These are phyloP conservation scores for Yponomeuta cagnagella DNA, from an alignment of 2,888 invertebrate species.

Conservation along the genomic window DNA sequence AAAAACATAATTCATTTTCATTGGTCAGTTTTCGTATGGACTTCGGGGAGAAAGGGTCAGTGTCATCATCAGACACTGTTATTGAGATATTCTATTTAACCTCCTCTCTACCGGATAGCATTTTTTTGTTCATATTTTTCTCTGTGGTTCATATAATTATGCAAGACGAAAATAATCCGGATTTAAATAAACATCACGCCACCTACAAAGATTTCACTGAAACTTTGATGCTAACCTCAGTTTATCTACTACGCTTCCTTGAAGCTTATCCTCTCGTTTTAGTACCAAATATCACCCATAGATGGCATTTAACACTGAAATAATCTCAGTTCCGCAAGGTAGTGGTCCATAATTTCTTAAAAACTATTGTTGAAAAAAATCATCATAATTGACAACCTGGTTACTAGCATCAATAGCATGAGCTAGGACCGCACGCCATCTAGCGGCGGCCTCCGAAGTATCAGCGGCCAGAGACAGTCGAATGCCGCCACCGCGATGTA, in stretches of 20 bases:
- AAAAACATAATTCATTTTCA: constrained; percentile 20
- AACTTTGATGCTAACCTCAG: background rate
- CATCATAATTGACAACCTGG: constrained; percentile 57
- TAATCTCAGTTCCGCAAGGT: background rate
- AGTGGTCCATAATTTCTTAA: background rate
- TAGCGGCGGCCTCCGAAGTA: constrained; percentile 80
- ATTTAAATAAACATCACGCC: no score
- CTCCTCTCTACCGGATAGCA: no score
- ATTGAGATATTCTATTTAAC: no score
- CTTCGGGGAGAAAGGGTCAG: no score
- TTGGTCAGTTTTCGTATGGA: background rate
- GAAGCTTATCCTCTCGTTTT: background rate
- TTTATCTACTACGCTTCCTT: background rate
- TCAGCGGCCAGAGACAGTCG: constrained; percentile 88
- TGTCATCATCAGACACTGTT: no score
- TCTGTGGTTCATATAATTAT: no score
- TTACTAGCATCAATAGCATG: constrained; percentile 86
- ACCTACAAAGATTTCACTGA: background rate
- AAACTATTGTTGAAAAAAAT: background rate
- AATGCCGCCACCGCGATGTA: constrained; percentile 82
- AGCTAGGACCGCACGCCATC: constrained; percentile 86
- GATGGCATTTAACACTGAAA: background rate
- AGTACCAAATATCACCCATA: background rate
- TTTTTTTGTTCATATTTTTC: no score
- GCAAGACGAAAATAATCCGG: no score